These are phyloP conservation scores for Triplophysa tibetana DNA, from an alignment of 2,113 vertebrate genomes.

Conservation along the genomic window DNA sequence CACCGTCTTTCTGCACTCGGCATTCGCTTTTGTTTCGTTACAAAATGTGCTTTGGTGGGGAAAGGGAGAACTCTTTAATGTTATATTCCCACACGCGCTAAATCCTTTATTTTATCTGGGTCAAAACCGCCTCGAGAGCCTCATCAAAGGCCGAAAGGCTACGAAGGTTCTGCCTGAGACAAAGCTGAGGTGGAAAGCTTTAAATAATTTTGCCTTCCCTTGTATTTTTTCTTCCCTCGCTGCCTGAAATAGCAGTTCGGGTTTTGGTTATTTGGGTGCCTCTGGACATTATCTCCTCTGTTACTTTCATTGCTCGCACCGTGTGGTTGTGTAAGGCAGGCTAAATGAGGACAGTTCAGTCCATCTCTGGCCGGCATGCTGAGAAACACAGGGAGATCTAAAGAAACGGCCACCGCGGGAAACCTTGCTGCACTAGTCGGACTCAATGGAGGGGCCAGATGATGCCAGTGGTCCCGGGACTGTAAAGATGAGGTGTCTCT, in stretches of 20 bases:
- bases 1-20: slow-evolving; percentile 60
- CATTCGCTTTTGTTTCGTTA: slow-evolving; percentile 54
- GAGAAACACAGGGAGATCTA: slow-evolving; percentile 33
- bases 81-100: slow-evolving; percentile 66
- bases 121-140: slow-evolving; percentile 70
- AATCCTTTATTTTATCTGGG: slow-evolving; percentile 74
- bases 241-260: slow-evolving; percentile 47
- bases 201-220: slow-evolving; percentile 59
- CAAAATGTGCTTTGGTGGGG: slow-evolving; percentile 48
- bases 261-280: slow-evolving; percentile 42
- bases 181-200: slow-evolving; percentile 49
- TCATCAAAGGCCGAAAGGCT: slow-evolving; percentile 60
- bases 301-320: slow-evolving; percentile 13
- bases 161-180: slow-evolving; percentile 46
- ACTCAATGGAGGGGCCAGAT: slow-evolving; percentile 52
- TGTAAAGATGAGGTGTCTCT: slow-evolving; percentile 39
- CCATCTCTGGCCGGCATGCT: slow-evolving; percentile 30
- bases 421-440: slow-evolving; percentile 12
- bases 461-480: slow-evolving; percentile 57
- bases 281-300: slow-evolving; percentile 25
- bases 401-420: slow-evolving; percentile 21
- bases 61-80: slow-evolving; percentile 62
- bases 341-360: slow-evolving; percentile 48
- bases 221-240: slow-evolving; percentile 34
- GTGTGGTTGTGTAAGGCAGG: slow-evolving; percentile 36